Conservation (phyloP, 92 coral and sea anemone genomes). For the Bergia puertoricense region DNA sequence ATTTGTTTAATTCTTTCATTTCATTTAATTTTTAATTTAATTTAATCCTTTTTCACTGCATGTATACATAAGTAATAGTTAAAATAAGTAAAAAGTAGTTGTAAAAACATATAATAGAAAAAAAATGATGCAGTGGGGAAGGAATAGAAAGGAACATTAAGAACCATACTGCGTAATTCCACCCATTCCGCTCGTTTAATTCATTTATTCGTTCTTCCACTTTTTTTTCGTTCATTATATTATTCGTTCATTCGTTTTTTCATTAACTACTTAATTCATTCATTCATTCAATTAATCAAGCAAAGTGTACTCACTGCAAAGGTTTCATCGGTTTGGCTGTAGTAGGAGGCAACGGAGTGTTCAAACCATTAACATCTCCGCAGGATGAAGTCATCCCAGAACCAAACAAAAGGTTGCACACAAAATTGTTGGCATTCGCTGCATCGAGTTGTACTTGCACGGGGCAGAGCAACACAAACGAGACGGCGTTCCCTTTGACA, state of each 20-base stretch:
- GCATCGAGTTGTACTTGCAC: not conserved
- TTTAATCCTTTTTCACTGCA: no score
- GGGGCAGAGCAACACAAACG: constrained; percentile 18
- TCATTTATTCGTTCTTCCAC: not conserved
- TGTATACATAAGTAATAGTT: no score
- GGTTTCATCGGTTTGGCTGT: not conserved
- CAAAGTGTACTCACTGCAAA: constrained; percentile 20
- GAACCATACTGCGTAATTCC: no score
- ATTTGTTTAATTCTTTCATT: no score
- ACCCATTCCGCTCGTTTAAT: no score
- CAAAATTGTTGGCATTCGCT: not conserved
- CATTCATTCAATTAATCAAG: not conserved
- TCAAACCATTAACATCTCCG: not conserved
- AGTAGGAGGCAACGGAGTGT: constrained; percentile 23
- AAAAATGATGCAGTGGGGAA: no score
- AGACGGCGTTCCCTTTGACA: not conserved
- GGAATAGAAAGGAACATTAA: no score
- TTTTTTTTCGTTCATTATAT: not conserved
- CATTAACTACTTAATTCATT: not conserved
- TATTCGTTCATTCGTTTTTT: not conserved
- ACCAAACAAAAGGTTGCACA: constrained; percentile 21
- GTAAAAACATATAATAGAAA: no score
- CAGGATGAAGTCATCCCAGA: constrained; percentile 15
- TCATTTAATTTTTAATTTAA: no score
- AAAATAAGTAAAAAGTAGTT: no score